Percentiles rank a stretch among this genome's conserved stretches.
phyloP scores from a whole-genome alignment of 2,113 vertebrate species.

The Gambusia affinis region DNA sequence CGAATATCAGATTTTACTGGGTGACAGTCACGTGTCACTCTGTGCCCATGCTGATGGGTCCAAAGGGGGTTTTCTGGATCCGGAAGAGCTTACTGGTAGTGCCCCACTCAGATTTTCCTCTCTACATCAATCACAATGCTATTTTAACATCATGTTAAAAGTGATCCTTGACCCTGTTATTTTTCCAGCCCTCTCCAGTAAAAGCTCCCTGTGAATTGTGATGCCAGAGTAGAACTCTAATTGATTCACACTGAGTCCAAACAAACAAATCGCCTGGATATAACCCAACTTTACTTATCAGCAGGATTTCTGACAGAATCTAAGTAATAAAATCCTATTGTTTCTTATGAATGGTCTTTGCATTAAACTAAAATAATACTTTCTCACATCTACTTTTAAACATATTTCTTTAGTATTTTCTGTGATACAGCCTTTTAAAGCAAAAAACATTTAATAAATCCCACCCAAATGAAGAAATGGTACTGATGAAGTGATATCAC shows the following conservation, averaged over 20 bases:
- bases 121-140: conserved; percentile 12
- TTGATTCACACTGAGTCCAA: conserved; percentile 9
- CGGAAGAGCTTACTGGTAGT: conserved; percentile 9
- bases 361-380: no score
- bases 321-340: no score
- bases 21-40: conserved; percentile 34
- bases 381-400: no score
- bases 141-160: conserved; percentile 15
- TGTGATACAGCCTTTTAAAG: no score
- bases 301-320: no score
- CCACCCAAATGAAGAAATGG: no score
- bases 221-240: background rate
- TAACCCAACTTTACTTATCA: conserved; percentile 8
- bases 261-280: background rate
- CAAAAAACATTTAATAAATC: no score
- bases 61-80: background rate
- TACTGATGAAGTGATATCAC: no score
- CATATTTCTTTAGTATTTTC: no score
- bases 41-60: conserved; percentile 5
- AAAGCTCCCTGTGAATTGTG: conserved; percentile 18
- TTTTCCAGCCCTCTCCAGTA: conserved; percentile 35
- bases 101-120: conserved; percentile 17
- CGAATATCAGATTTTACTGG: conserved; percentile 30
- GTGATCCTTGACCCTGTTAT: conserved; percentile 45
- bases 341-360: no score